These are phyloP conservation scores for Lethenteron camtschaticum DNA, from an alignment of 2,113 vertebrate genomes.

Conservation along the genomic window DNA sequence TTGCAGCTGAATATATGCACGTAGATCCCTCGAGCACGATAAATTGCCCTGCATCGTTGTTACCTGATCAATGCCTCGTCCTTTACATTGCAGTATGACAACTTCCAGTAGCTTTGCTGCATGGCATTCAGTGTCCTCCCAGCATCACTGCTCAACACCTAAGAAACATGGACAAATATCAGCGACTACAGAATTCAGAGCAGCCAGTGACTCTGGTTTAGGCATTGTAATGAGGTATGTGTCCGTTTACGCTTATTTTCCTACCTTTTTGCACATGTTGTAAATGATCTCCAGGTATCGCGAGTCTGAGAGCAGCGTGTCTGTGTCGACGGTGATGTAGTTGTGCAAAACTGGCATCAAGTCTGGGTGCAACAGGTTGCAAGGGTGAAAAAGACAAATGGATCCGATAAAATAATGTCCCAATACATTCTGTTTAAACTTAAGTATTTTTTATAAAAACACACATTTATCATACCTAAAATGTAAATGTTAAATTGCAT, in stretches of 20 bases:
- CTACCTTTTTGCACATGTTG: constrained; percentile 98
- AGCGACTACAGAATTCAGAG: too few relatives aligned
- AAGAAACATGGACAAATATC: not conserved
- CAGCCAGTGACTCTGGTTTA: too few relatives aligned
- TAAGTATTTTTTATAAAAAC: too few relatives aligned
- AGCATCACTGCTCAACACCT: constrained; percentile 90
- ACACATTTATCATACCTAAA: too few relatives aligned
- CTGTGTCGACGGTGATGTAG: constrained; percentile 89
- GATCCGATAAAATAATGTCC: too few relatives aligned
- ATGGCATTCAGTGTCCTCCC: constrained; percentile 95
- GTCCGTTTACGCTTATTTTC: constrained; percentile 8
- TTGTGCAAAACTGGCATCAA: constrained; percentile 99
- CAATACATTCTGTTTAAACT: too few relatives aligned
- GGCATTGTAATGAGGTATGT: too few relatives aligned
- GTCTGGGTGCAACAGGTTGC: constrained; percentile 28
- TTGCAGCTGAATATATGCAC: too few relatives aligned
- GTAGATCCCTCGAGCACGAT: too few relatives aligned
- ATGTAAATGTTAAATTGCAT: too few relatives aligned
- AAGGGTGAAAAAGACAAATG: too few relatives aligned
- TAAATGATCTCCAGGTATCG: constrained; percentile 98
- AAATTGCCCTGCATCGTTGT: constrained; percentile 7
- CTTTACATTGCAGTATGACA: constrained; percentile 90
- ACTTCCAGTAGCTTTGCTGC: constrained; percentile 89
- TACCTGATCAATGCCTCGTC: constrained; percentile 92
- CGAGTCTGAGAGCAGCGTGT: constrained; percentile 80